Percentiles rank a stretch among this genome's conserved stretches.
Conservation (phyloP, 1,140 invertebrate species). For the Lamellibrachia luymesi region DNA sequence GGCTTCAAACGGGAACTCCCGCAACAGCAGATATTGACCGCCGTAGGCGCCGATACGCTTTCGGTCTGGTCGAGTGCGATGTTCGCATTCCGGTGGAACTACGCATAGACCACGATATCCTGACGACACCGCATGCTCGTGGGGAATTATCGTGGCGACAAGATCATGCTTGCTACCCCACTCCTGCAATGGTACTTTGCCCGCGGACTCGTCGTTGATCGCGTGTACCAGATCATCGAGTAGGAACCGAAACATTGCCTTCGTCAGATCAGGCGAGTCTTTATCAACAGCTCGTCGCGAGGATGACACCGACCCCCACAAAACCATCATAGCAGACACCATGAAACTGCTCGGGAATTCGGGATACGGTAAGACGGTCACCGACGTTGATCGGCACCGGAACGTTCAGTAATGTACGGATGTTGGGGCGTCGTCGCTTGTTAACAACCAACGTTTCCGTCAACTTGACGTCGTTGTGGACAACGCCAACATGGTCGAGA, state of each 20-base stretch:
- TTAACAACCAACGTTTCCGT: too few species aligned
- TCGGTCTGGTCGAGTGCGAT: neutral
- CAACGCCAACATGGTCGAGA: constrained; percentile 24
- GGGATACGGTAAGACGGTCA: constrained; percentile 19
- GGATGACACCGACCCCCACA: constrained; percentile 9
- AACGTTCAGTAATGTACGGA: neutral
- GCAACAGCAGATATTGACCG: neutral
- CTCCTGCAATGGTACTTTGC: neutral
- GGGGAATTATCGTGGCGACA: too few species aligned
- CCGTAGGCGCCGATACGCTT: neutral
- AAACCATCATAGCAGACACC: neutral
- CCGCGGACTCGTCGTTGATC: neutral
- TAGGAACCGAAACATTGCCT: neutral
- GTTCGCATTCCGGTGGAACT: neutral
- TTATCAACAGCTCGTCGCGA: neutral
- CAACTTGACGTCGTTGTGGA: constrained; percentile 7
- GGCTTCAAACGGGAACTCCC: neutral
- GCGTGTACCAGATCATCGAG: too few species aligned
- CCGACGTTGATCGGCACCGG: neutral
- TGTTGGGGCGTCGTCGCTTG: too few species aligned
- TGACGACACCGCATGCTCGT: neutral
- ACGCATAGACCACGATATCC: neutral
- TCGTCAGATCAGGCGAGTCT: neutral
- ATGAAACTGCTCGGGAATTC: constrained; percentile 19
- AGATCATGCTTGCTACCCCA: too few species aligned